phyloP scores from a whole-genome alignment of 1,140 invertebrate species.

The Eciton burchellii region DNA sequence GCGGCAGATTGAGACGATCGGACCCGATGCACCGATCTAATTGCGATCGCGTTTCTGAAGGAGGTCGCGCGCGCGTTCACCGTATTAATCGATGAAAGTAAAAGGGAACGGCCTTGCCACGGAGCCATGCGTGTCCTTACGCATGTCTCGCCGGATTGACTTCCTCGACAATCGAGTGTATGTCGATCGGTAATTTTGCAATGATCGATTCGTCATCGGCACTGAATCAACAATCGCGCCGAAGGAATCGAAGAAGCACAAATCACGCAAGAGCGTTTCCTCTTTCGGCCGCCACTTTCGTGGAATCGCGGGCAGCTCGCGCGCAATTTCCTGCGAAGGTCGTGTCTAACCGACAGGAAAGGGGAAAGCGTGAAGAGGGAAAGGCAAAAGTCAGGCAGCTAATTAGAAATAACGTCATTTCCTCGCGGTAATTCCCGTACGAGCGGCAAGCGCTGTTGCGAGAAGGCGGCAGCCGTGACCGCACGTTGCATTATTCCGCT shows the following conservation, averaged over 20 bases:
- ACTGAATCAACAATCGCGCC: not conserved
- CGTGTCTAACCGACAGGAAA: constrained; percentile 4
- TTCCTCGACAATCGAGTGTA: not conserved
- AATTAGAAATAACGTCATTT: constrained; percentile 23
- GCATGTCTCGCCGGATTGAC: constrained; percentile 16
- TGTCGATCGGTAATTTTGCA: not conserved
- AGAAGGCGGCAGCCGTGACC: not conserved
- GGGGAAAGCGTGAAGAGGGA: not conserved
- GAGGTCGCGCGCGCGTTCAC: too few species aligned
- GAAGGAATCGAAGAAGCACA: not conserved
- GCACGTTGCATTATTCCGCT: constrained; percentile 21
- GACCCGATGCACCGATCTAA: too few species aligned
- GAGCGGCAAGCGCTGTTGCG: not conserved
- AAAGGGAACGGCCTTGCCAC: constrained; percentile 39
- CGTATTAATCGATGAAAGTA: constrained; percentile 46
- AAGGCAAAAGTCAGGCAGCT: not conserved
- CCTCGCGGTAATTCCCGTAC: constrained; percentile 16
- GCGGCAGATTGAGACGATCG: too few species aligned
- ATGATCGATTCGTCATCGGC: constrained; percentile 10
- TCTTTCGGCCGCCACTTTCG: not conserved
- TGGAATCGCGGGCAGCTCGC: not conserved
- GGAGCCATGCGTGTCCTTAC: not conserved
- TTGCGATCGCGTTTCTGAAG: too few species aligned
- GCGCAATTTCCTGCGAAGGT: not conserved
- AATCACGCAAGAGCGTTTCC: not conserved